These are phyloP conservation scores for Chymomyza caudatula DNA, from an alignment of 2,888 invertebrate genomes.

Conservation along the genomic window DNA sequence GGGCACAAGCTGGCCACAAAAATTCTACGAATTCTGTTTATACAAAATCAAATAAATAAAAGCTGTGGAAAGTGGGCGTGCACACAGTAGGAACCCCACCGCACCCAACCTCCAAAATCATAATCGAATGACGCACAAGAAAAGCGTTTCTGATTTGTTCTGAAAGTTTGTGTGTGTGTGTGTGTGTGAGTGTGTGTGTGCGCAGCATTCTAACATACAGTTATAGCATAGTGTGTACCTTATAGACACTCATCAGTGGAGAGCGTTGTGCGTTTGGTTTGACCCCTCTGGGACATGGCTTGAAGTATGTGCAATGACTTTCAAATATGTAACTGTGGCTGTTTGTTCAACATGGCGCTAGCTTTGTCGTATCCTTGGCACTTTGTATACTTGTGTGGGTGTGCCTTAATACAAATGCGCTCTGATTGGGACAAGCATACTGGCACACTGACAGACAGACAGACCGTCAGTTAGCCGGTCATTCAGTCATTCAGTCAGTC, in stretches of 20 bases:
- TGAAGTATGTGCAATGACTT: background rate
- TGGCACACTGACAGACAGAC: background rate
- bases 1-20: conserved; percentile 15
- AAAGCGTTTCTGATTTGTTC: conserved; percentile 34
- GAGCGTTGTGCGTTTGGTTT: background rate
- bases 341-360: conserved; percentile 26
- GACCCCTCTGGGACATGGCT: background rate
- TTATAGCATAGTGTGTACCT: background rate
- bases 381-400: background rate
- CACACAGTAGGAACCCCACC: conserved; percentile 21
- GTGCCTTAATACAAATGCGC: conserved; percentile 46
- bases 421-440: conserved; percentile 50
- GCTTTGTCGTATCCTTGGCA: conserved; percentile 46
- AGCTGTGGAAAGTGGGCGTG: conserved; percentile 35
- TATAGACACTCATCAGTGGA: background rate
- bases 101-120: conserved; percentile 39
- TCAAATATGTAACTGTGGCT: background rate
- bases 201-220: background rate
- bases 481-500: conserved; percentile 8
- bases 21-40: conserved; percentile 45
- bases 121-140: conserved; percentile 67
- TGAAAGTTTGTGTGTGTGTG: background rate
- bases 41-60: conserved; percentile 51
- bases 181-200: background rate
- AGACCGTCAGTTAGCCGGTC: background rate